Percentiles rank a stretch among this genome's conserved stretches.
These are phyloP conservation scores for Thamnophis sirtalis DNA, from an alignment of 2,113 vertebrate species.

Conservation along the genomic window DNA sequence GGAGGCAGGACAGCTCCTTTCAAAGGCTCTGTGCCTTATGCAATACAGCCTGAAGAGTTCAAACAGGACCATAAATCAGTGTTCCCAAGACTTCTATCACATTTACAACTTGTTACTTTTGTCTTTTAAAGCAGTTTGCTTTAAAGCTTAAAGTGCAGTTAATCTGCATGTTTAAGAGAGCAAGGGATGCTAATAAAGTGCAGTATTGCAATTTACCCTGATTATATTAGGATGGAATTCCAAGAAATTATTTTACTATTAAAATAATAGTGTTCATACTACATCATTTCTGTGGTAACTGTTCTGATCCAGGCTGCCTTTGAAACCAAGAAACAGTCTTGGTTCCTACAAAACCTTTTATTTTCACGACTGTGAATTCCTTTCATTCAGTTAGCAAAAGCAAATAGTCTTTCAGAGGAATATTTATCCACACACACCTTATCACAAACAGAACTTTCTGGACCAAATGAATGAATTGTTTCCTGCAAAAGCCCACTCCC, in stretches of 20 bases:
- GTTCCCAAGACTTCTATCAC: neutral
- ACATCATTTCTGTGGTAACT: neutral
- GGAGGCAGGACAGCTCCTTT: neutral
- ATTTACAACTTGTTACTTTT: neutral
- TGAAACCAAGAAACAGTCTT: too few relatives aligned
- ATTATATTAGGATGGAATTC: neutral
- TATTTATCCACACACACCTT: too few relatives aligned
- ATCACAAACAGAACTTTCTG: too few relatives aligned
- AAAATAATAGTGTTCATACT: neutral
- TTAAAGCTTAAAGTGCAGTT: neutral
- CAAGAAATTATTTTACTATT: neutral
- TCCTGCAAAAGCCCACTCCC: too few relatives aligned
- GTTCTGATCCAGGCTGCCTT: too few relatives aligned
- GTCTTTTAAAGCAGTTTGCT: neutral
- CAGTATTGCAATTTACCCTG: neutral
- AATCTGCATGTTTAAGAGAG: neutral
- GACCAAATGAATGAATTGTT: too few relatives aligned
- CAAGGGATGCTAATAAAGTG: neutral
- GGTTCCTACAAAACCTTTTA: too few relatives aligned
- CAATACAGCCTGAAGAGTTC: neutral
- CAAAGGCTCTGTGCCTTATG: rapidly evolving
- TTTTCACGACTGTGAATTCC: too few relatives aligned
- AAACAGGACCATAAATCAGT: neutral
- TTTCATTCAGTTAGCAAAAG: too few relatives aligned
- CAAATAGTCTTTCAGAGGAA: too few relatives aligned